These are phyloP conservation scores for Parnassius orleans DNA, from an alignment of 2,888 invertebrate species.

Conservation along the genomic window DNA sequence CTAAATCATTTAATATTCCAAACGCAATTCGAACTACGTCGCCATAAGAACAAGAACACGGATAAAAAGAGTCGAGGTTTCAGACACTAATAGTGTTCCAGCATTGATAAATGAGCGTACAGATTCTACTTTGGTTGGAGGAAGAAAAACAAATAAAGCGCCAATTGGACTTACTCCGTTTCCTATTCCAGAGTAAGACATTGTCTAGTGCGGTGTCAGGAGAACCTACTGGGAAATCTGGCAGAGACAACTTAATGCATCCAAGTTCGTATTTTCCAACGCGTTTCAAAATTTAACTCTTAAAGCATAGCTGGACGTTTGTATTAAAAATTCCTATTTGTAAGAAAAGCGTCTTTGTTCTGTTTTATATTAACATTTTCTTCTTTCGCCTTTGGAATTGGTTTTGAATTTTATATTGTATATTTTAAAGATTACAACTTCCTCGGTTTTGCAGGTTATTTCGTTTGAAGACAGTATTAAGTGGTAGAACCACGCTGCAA, in stretches of 20 bases:
- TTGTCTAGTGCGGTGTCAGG: constrained; percentile 37
- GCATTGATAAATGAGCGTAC: constrained; percentile 25
- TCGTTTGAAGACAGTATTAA: too few relatives aligned
- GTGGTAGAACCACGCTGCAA: too few relatives aligned
- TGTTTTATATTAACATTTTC: neutral
- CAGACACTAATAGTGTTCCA: constrained; percentile 23
- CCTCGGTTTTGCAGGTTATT: too few relatives aligned
- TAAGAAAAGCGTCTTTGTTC: constrained; percentile 18
- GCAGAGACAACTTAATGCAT: constrained; percentile 41
- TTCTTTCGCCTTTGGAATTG: neutral
- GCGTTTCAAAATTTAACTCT: constrained; percentile 31
- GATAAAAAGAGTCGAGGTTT: constrained; percentile 19
- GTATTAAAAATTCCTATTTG: constrained; percentile 30
- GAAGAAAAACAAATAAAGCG: constrained; percentile 30
- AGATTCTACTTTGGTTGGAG: constrained; percentile 22
- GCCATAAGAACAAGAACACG: constrained; percentile 16
- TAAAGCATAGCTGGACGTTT: constrained; percentile 24
- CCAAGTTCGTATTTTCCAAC: constrained; percentile 26
- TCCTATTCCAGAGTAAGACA: constrained; percentile 32
- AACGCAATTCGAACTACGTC: constrained; percentile 17
- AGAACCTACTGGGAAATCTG: constrained; percentile 44
- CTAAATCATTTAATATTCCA: constrained; percentile 9
- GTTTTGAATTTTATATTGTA: constrained; percentile 4
- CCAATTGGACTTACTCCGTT: constrained; percentile 31
- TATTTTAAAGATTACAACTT: too few relatives aligned